Percentiles rank a stretch among this genome's conserved stretches.
Conservation (phyloP, 2,113 vertebrate species). For the Eptesicus fuscus region DNA sequence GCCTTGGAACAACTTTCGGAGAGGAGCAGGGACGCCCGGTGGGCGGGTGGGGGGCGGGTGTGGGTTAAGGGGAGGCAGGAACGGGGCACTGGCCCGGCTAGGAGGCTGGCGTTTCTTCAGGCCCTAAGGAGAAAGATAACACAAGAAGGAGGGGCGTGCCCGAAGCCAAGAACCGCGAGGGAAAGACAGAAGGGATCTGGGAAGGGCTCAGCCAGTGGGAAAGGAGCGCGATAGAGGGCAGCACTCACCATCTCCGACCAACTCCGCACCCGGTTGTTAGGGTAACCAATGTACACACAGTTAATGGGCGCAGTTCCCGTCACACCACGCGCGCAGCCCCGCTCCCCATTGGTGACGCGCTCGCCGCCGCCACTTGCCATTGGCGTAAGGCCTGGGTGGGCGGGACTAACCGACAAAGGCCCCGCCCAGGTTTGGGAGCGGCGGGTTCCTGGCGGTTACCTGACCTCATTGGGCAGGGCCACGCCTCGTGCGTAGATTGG, state of each 20-base stretch:
- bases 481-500: not conserved
- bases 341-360: not conserved
- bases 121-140: not conserved
- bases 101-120: not conserved
- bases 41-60: not conserved
- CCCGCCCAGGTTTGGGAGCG: accelerated
- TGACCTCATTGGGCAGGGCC: not conserved
- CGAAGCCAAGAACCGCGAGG: not conserved
- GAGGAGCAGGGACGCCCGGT: accelerated
- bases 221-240: accelerated
- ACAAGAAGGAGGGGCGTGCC: not conserved
- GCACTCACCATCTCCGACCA: conserved; percentile 52
- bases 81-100: not conserved
- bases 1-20: not conserved
- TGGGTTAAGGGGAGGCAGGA: not conserved
- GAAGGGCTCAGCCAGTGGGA: not conserved
- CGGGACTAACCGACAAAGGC: not conserved
- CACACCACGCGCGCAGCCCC: not conserved
- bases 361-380: not conserved
- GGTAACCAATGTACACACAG: conserved; percentile 42
- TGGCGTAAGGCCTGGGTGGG: not conserved
- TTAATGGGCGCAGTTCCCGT: not conserved
- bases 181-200: not conserved
- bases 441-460: accelerated
- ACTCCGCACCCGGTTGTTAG: conserved; percentile 24